Evolutionary conservation across 2,797 vertebrate genomes (phyloP).

Genomic region (Hylomyscus alleni): DNA sequence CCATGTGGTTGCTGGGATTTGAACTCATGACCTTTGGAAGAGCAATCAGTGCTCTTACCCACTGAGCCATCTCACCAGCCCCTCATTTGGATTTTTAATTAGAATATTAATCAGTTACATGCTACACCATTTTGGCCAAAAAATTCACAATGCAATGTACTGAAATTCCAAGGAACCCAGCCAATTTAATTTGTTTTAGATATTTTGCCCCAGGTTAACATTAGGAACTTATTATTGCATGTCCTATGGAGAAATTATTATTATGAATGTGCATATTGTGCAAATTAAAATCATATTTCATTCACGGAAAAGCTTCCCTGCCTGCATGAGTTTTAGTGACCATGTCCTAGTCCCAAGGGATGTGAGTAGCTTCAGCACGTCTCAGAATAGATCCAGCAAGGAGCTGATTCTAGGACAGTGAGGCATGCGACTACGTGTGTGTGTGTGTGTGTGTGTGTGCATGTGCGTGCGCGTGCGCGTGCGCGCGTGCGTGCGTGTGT

Average conservation of each 20-base stretch:
- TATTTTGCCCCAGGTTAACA: constrained; percentile 81
- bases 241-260: constrained; percentile 72
- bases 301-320: constrained; percentile 44
- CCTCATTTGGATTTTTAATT: constrained; percentile 82
- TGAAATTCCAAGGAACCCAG: constrained; percentile 80
- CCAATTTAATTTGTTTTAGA: constrained; percentile 81
- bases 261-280: constrained; percentile 77
- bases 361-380: neutral
- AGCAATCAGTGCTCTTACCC: no score
- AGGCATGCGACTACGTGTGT: neutral
- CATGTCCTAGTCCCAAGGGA: neutral
- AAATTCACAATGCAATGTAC: constrained; percentile 68
- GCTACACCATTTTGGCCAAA: constrained; percentile 76
- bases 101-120: constrained; percentile 78
- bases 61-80: no score
- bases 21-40: no score
- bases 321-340: constrained; percentile 48
- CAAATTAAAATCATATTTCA: constrained; percentile 82
- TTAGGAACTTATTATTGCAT: constrained; percentile 72
- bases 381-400: neutral
- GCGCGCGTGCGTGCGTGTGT: no score
- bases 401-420: neutral
- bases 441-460: no score
- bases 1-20: no score
- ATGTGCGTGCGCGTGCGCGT: no score